These are phyloP conservation scores for Hiodon tergisus DNA, from an alignment of 2,113 vertebrate genomes.

Conservation along the genomic window DNA sequence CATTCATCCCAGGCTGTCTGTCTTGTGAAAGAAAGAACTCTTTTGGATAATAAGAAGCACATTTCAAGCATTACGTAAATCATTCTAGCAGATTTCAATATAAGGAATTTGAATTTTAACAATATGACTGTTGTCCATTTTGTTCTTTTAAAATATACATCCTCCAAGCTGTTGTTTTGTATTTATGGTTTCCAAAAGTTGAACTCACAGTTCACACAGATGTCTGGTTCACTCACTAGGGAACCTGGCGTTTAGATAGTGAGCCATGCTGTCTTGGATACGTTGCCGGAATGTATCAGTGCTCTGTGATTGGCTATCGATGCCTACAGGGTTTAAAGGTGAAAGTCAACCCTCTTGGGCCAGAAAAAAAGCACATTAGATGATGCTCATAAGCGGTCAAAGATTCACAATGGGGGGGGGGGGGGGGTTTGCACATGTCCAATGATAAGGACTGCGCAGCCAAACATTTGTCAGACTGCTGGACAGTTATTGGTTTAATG, in stretches of 20 bases:
- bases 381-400: background rate
- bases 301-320: background rate
- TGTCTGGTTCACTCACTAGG: too few species aligned
- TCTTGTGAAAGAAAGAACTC: background rate
- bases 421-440: background rate
- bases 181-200: background rate
- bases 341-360: too few species aligned
- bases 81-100: background rate
- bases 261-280: too few species aligned
- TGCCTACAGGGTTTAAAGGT: background rate
- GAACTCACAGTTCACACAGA: background rate
- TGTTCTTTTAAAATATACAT: background rate
- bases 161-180: background rate
- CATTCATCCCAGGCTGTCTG: background rate
- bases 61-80: background rate
- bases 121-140: background rate
- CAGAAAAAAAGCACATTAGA: background rate
- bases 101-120: background rate
- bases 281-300: too few species aligned
- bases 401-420: background rate
- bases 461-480: constrained; percentile 2
- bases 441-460: background rate
- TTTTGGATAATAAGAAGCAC: background rate
- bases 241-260: too few species aligned
- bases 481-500: constrained; percentile 13